Conservation (phyloP, 2,888 invertebrate genomes). For the Trachelus stipa region DNA sequence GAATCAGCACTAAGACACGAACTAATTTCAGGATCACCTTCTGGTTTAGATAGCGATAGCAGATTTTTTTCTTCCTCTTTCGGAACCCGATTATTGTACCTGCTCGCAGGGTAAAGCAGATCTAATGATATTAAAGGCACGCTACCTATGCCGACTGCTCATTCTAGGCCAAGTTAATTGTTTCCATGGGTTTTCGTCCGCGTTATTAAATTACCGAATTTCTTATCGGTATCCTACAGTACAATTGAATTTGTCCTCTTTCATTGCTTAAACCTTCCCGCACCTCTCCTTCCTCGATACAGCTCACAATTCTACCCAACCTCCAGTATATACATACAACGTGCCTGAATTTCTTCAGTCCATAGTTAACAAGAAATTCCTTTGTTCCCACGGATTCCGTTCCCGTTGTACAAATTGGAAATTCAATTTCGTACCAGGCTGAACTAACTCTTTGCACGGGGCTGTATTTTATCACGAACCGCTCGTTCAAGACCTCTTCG, state of each 20-base stretch:
- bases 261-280: background rate
- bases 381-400: slow-evolving; percentile 3
- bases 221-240: background rate
- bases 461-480: background rate
- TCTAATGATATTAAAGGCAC: background rate
- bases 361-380: slow-evolving; percentile 12
- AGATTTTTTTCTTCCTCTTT: background rate
- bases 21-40: background rate
- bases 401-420: slow-evolving; percentile 20
- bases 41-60: background rate
- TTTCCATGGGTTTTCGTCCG: background rate
- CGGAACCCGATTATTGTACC: background rate
- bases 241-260: background rate
- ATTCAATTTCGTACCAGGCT: slow-evolving; percentile 19
- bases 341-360: background rate
- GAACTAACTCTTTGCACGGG: background rate
- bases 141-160: background rate
- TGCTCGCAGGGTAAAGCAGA: background rate
- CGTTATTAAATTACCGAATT: background rate
- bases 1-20: background rate
- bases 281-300: background rate
- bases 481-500: background rate
- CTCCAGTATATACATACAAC: no score
- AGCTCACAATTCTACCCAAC: background rate
- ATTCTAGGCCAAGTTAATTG: background rate